Percentiles rank a stretch among this genome's conserved stretches.
Evolutionary conservation across 2,113 vertebrate species (phyloP).

Genomic region (Hassar affinis): DNA sequence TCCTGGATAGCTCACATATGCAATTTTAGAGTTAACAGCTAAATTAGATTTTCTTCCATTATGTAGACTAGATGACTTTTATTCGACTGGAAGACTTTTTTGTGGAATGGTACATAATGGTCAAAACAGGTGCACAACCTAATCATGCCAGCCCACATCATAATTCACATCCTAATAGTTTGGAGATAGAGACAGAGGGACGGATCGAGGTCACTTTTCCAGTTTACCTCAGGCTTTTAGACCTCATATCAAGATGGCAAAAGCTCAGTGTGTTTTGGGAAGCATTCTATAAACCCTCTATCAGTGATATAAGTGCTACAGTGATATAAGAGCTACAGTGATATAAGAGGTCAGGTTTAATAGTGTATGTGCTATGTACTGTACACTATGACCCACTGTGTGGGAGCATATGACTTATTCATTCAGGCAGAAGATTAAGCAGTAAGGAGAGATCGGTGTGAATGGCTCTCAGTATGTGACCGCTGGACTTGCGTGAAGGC

Average conservation of each 20-base stretch:
- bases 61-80: not conserved
- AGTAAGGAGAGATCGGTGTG: constrained; percentile 16
- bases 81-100: not conserved
- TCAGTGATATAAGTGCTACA: constrained; percentile 13
- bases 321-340: constrained; percentile 9
- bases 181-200: not conserved
- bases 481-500: constrained; percentile 33
- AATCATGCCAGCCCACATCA: not conserved
- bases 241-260: not conserved
- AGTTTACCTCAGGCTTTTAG: constrained; percentile 2
- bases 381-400: constrained; percentile 19
- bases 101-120: not conserved
- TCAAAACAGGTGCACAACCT: constrained; percentile 2
- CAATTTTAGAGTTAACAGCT: not conserved
- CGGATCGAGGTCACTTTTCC: not conserved
- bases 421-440: constrained; percentile 21
- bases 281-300: constrained; percentile 32
- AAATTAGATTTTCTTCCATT: constrained; percentile 1
- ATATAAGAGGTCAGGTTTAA: constrained; percentile 23
- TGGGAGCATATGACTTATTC: constrained; percentile 35
- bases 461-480: constrained; percentile 27
- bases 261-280: not conserved
- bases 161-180: not conserved
- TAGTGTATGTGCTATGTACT: constrained; percentile 27
- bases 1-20: not conserved